Percentiles rank a stretch among this genome's conserved stretches.
phyloP scores from a whole-genome alignment of 1,140 invertebrate genomes.

The Chironomus tepperi region DNA sequence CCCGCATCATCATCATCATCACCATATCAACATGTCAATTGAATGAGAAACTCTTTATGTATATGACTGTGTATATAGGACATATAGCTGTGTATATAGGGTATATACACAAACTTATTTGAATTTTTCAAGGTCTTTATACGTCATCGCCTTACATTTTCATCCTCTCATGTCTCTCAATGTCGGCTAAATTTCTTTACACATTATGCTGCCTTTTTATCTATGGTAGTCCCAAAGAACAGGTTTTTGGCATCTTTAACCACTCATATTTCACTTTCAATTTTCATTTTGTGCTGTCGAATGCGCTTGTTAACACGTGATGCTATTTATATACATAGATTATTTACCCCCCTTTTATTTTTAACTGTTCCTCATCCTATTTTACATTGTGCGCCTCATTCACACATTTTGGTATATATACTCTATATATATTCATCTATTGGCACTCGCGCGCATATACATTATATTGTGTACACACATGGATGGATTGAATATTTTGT shows the following conservation, averaged over 20 bases:
- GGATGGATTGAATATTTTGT: too few relatives aligned
- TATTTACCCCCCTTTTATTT: background rate
- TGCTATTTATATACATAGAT: background rate
- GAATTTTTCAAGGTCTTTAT: background rate
- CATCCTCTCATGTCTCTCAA: background rate
- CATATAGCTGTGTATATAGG: too few relatives aligned
- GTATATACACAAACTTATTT: background rate
- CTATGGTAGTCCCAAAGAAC: background rate
- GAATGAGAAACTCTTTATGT: too few relatives aligned
- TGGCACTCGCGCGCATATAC: slow-evolving; percentile 1
- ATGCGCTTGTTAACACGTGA: slow-evolving; percentile 21
- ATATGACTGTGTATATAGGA: too few relatives aligned
- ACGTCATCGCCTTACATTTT: background rate
- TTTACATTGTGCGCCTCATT: too few relatives aligned
- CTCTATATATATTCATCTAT: background rate
- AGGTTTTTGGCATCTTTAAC: slow-evolving; percentile 17
- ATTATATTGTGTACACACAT: too few relatives aligned
- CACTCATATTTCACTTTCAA: slow-evolving; percentile 21
- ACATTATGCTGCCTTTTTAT: too few relatives aligned
- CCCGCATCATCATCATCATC: background rate
- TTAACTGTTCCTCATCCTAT: background rate
- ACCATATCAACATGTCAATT: too few relatives aligned
- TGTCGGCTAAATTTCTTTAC: slow-evolving; percentile 1
- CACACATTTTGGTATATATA: background rate
- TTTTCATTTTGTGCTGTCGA: background rate